Evolutionary conservation across 2,113 vertebrate species (phyloP), one percentile per base, ranked within the genome.

Genomic region (Austrofundulus limnaeus): DNA sequence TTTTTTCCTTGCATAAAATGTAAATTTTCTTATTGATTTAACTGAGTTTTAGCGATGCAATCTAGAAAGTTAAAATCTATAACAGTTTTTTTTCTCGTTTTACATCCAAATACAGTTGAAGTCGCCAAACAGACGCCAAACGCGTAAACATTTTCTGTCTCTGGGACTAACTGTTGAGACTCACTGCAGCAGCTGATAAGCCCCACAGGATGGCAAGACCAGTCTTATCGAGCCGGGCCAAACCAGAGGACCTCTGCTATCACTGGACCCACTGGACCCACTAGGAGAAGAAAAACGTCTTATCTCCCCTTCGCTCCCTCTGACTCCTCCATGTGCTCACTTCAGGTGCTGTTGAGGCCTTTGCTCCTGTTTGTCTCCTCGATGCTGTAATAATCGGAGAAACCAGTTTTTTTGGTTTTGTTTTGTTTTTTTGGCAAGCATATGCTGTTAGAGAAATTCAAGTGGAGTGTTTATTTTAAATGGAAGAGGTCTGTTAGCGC

Each of bases 101-200:
- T 28, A 3, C 25, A 28, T 28, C 25, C 6, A 58, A 61, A 72
- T 50, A 13, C 42, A 7, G 25, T 52, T 39, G 23, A 62, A 60
- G 31, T 70, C 70, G 75, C 72, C 78, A 60, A 77, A 74, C 80
- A 50, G 84, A 84, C 72, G 66, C 78, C 81, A 76, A 54, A 60
- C 62, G 75, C 52, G 47, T 79, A 81, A 86, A 82, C 84, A 75
- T 71, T 58, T 72, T 82, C 49, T 80, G 66, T 61, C 68, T 66
- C 38, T 57, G 65, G 69, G 73, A 66, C 66, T 62, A 84, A 88
- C 83, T 75, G 82, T 63, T 71, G 70, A 63, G 62, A 65, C 70
- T 45, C 2, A 14, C 75, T 87, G 77, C 39, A 24, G 65, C 49
- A 66, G 45, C 17, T 52, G 89, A 92, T 91, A 92, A 92, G 87